Base-by-base conservation (phyloP, 23 tunicate species). In the Aplidium turbinatum region DNA sequence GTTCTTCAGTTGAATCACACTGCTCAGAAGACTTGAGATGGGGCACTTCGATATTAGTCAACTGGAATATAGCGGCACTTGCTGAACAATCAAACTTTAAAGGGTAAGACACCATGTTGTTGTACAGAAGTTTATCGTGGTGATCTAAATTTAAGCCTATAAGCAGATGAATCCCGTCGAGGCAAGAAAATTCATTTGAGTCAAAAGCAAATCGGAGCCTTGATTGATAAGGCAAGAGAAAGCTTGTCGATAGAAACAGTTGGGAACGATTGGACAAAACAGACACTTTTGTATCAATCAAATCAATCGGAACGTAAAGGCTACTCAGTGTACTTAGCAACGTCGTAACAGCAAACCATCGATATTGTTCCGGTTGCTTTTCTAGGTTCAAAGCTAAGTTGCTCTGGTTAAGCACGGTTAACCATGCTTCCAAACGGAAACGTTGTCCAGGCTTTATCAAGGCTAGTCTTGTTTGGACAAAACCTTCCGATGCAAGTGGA, bases 181-280 rank as follows among this genome's bases (percentile, higher is more conserved):
- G n/a, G n/a, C n/a, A n/a, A n/a, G n/a, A n/a, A n/a, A n/a, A n/a
- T n/a, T n/a, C n/a, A n/a, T n/a, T n/a, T n/a, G n/a, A n/a, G n/a
- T n/a, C n/a, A n/a, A n/a, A n/a, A n/a, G n/a, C n/a, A n/a, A n/a
- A n/a, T n/a, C n/a, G n/a, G n/a, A n/a, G n/a, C n/a, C n/a, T n/a
- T n/a, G n/a, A 38, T 3, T 11, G 23, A 26, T 36, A 35, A 19
- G 72, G 72, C 27, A 65, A 27, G 5, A 36, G 50, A 65, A 65
- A 65, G 7, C 24, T 35, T 4, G 72, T 28, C 2, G 72, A 35
- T 18, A 65, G n/a, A 21, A 18, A 36, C 25, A 65, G 23, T 7
- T 38, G 22, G 13, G 68, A 27, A 11, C 11, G 11, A 16, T 65
- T 38, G 4, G 51, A 48, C 19, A 65, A 28, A 18, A 35, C 23